Evolutionary conservation across 2,113 vertebrate species (phyloP).

Genomic region (Hippocampus mohnikei): DNA sequence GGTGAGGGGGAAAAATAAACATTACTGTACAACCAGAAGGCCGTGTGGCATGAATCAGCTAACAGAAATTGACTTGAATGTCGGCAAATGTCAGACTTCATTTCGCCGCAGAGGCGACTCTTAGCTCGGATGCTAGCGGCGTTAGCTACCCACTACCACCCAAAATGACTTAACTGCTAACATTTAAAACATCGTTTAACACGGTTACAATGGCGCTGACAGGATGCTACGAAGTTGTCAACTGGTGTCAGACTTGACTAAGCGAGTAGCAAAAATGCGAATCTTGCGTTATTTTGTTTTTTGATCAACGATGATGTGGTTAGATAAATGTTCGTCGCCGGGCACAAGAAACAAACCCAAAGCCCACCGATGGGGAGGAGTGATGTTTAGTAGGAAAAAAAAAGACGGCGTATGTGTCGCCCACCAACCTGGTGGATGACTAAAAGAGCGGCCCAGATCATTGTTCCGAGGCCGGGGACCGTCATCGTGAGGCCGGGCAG

Average conservation of each 20-base stretch:
- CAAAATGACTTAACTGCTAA: neutral
- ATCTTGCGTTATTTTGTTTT: neutral
- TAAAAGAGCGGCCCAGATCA: constrained; percentile 62
- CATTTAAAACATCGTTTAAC: neutral
- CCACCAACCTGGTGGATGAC: constrained; percentile 68
- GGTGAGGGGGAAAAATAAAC: neutral
- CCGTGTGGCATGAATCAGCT: neutral
- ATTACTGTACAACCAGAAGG: neutral
- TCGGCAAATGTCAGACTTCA: neutral
- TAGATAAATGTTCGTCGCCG: neutral
- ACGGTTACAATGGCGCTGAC: neutral
- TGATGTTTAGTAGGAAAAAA: neutral
- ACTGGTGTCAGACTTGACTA: neutral
- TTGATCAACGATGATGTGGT: neutral
- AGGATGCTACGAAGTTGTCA: neutral
- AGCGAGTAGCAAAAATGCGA: neutral
- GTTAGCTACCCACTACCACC: neutral
- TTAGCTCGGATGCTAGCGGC: neutral
- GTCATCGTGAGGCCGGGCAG: constrained; percentile 64
- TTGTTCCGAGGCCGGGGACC: constrained; percentile 45
- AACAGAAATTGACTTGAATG: neutral
- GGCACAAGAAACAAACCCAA: neutral
- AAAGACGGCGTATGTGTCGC: neutral
- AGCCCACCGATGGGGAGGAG: neutral
- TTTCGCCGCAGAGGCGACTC: neutral